A percentile compares a stretch with the other conserved stretches of the same genome.
phyloP scores from a whole-genome alignment of 2,113 vertebrate genomes.

The Phrynocephalus versicolor region DNA sequence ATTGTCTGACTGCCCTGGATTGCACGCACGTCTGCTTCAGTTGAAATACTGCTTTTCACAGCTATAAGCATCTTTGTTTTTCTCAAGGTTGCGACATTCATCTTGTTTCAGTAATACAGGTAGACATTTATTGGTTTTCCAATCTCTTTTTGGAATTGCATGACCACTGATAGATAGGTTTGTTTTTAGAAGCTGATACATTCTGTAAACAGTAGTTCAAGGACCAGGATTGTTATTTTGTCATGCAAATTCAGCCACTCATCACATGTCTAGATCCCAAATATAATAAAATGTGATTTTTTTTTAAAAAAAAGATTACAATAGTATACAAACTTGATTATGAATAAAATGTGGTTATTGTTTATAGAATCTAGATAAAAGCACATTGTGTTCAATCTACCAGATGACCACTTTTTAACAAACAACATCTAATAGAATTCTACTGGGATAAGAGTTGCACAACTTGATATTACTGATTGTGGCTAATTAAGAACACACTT shows the following conservation, averaged over 20 bases:
- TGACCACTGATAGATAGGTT: neutral
- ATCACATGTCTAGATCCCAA: neutral
- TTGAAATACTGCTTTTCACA: neutral
- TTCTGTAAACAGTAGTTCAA: neutral
- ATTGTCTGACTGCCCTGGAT: neutral
- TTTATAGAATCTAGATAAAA: neutral
- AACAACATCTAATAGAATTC: no score
- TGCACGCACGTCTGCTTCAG: constrained; percentile 22
- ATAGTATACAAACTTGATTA: neutral
- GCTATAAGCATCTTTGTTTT: constrained; percentile 10
- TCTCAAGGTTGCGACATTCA: constrained; percentile 28
- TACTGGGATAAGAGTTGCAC: no score
- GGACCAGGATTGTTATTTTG: neutral
- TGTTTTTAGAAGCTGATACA: neutral
- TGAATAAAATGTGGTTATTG: neutral
- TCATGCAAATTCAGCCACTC: neutral
- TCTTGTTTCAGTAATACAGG: neutral
- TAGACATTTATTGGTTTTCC: constrained; percentile 11
- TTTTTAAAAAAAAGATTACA: neutral
- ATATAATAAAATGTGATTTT: neutral
- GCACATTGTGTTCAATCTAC: no score
- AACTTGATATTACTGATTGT: no score
- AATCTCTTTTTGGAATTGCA: neutral
- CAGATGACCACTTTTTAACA: no score
- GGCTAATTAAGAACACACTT: no score